These are phyloP conservation scores for Rhabdomys dilectus DNA, from an alignment of 2,113 vertebrate genomes.

Conservation along the genomic window DNA sequence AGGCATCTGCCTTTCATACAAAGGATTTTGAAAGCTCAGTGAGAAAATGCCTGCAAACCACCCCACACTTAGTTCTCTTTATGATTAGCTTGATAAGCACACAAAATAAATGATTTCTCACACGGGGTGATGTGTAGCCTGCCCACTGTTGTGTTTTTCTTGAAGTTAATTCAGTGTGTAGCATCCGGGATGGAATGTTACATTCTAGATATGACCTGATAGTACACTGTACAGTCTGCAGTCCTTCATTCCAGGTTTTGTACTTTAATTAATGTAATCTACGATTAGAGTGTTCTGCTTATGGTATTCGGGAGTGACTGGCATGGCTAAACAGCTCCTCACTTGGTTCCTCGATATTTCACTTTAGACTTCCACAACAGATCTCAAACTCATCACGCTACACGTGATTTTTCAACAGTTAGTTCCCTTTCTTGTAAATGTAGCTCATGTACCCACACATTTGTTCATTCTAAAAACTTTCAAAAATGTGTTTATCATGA, in stretches of 20 bases:
- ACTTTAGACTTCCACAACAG: neutral
- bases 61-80: conserved; percentile 22
- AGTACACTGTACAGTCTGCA: neutral
- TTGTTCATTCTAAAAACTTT: conserved; percentile 30
- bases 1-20: neutral
- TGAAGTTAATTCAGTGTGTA: neutral
- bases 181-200: conserved; percentile 19
- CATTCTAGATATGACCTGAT: neutral
- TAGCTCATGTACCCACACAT: neutral
- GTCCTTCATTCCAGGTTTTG: neutral
- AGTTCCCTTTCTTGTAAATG: neutral
- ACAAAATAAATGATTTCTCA: conserved; percentile 56
- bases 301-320: neutral
- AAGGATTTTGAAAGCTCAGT: conserved; percentile 5
- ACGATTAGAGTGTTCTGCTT: neutral
- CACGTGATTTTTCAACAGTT: neutral
- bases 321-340: neutral
- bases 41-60: conserved; percentile 24
- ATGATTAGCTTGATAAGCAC: conserved; percentile 52
- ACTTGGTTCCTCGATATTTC: neutral
- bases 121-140: neutral
- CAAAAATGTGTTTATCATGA: conserved; percentile 1
- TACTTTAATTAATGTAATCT: neutral
- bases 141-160: neutral
- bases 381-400: neutral